A percentile compares a stretch with the other conserved stretches of the same genome.
phyloP scores from a whole-genome alignment of 2,888 invertebrate genomes.

The Craniophora ligustri region DNA sequence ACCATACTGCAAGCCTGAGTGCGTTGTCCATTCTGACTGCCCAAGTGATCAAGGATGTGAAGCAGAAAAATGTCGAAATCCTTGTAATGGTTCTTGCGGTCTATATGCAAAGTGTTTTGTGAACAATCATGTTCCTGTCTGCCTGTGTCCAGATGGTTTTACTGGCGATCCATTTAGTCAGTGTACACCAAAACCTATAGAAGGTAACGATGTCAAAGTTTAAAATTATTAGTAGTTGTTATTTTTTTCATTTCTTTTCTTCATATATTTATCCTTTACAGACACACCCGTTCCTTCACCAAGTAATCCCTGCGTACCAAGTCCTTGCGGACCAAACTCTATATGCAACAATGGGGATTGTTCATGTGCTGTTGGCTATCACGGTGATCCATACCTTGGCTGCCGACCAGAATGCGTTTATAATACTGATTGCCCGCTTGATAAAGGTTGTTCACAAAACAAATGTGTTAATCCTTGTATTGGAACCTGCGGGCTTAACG shows the following conservation, averaged over 20 bases:
- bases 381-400: constrained; percentile 91
- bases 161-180: constrained; percentile 92
- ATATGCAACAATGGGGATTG: constrained; percentile 88
- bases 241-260: background rate
- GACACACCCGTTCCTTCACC: constrained; percentile 57
- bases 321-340: constrained; percentile 90
- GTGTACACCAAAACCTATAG: constrained; percentile 87
- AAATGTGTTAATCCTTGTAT: constrained; percentile 93
- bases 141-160: constrained; percentile 90
- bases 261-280: constrained; percentile 52
- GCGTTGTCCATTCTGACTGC: constrained; percentile 91
- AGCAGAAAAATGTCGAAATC: constrained; percentile 91
- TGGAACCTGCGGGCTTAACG: constrained; percentile 91
- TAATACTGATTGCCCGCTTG: constrained; percentile 90
- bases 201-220: too few species aligned
- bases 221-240: too few species aligned
- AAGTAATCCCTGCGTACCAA: constrained; percentile 89
- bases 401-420: constrained; percentile 92
- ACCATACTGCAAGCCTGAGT: constrained; percentile 90
- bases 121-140: constrained; percentile 92
- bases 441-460: constrained; percentile 90
- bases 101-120: constrained; percentile 91
- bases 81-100: constrained; percentile 92
- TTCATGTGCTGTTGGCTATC: constrained; percentile 89
- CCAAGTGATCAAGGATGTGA: constrained; percentile 90